These are phyloP conservation scores for Allophyes oxyacanthae DNA, from an alignment of 2,888 invertebrate species.

Conservation along the genomic window DNA sequence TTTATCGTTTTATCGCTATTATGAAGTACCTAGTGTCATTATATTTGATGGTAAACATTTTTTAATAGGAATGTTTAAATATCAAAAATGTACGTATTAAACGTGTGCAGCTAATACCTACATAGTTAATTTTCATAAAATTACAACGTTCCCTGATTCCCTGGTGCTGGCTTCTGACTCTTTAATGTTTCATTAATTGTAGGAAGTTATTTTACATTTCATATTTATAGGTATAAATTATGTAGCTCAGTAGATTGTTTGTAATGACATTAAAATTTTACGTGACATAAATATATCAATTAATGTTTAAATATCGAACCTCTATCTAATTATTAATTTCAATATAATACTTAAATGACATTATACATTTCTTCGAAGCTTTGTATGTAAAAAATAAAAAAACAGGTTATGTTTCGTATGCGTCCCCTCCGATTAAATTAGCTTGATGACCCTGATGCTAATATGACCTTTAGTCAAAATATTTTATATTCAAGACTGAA, in stretches of 20 bases:
- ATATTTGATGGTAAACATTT: too few species aligned
- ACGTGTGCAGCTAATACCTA: too few species aligned
- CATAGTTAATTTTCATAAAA: too few species aligned
- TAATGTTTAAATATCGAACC: neutral
- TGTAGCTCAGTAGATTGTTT: neutral
- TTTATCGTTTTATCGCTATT: too few species aligned
- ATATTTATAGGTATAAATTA: neutral
- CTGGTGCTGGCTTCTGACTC: conserved; percentile 1
- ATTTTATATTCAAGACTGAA: neutral
- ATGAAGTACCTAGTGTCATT: too few species aligned
- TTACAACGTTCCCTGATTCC: too few species aligned
- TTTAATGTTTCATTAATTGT: conserved; percentile 2
- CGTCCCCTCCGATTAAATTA: conserved; percentile 9
- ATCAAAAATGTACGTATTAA: too few species aligned
- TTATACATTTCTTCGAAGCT: conserved; percentile 8
- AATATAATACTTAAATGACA: conserved; percentile 8
- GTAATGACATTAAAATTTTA: neutral
- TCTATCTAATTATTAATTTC: conserved; percentile 1
- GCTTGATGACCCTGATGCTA: conserved; percentile 34
- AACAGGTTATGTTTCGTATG: neutral
- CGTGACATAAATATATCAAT: too few species aligned
- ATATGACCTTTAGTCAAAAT: conserved; percentile 37
- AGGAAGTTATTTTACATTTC: conserved; percentile 3
- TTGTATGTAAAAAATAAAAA: conserved; percentile 15
- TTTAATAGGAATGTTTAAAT: too few species aligned